Base-by-base conservation (phyloP, 2,797 vertebrate species). In the Neosilurus hyrtlii region DNA sequence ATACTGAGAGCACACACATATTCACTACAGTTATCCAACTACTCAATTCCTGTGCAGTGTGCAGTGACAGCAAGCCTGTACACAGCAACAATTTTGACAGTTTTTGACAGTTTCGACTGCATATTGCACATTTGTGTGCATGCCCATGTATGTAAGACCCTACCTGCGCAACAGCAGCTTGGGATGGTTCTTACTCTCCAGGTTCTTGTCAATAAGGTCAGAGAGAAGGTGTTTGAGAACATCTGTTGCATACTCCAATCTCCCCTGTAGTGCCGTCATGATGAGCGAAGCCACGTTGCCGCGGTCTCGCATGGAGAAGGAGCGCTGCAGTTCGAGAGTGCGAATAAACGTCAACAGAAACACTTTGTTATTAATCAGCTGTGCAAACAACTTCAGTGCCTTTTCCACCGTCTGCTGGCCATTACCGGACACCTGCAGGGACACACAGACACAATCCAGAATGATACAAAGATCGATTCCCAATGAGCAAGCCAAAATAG, bases 131-230 rank as follows among this genome's bases (percentile, higher is more conserved):
- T 61, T 76, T 59, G 37, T n/a, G 49, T 63, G 72, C 16, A 37
- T 68, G 66, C 37, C 30, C n/a, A 16, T 10, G 30, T 54, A 26
- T 37, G 59, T 2, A 26, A 2, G n/a, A 49, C 43, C n/a, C 82
- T 88, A 99, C 97, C 97, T 97, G 91, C 97, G 95, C 86, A 99
- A 93, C 49, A 99, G 95, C 88, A 99, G 95, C 78, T 99, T 99
- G 87, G 98, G 97, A 83, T 99, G 98, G 92, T 99, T 99, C 93
- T 99, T 99, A 93, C 97, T 99, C 89, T 99, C 98, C 90, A 99
- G 93, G 94, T 99, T 99, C 92, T 97, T 97, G 86, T 97, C 97
- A 3, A 99, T 99, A 91, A 99, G 96, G 93, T 99, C 98, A 0
- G 97, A 97, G 56, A 99, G 95, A 82, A 99, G 94, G 91, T 99